Percentiles rank a stretch among this genome's conserved stretches.
These are phyloP conservation scores for Choloepus hoffmanni DNA, from an alignment of 2,113 vertebrate genomes.

Conservation along the genomic window DNA sequence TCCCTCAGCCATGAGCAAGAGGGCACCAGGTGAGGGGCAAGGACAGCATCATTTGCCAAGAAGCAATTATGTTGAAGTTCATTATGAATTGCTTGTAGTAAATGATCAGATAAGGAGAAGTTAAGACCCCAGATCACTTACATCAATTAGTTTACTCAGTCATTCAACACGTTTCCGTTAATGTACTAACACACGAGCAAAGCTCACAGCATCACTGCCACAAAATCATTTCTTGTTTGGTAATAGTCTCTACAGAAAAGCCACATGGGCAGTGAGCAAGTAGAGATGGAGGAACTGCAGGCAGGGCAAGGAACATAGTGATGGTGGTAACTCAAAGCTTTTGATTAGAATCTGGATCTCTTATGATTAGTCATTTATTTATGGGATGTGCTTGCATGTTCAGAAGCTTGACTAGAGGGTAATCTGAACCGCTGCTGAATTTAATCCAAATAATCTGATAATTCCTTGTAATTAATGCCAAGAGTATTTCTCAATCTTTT, in stretches of 20 bases:
- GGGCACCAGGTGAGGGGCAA: not conserved
- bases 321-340: not conserved
- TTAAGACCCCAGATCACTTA: not conserved
- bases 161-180: not conserved
- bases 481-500: conserved; percentile 46
- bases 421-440: not conserved
- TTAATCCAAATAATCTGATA: not conserved
- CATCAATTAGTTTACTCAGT: not conserved
- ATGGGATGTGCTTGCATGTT: too few relatives aligned
- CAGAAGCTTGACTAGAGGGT: not conserved
- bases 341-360: not conserved
- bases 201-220: rapidly evolving
- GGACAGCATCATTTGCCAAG: rapidly evolving
- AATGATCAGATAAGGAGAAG: not conserved
- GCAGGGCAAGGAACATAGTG: rapidly evolving
- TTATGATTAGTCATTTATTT: not conserved
- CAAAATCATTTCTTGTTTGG: not conserved
- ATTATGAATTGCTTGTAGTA: not conserved
- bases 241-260: not conserved
- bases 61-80: not conserved
- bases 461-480: not conserved
- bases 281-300: not conserved
- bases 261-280: not conserved
- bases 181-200: rapidly evolving
- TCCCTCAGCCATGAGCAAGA: not conserved